Conservation (phyloP, 2,797 vertebrate species). For the Argyrosomus regius region DNA sequence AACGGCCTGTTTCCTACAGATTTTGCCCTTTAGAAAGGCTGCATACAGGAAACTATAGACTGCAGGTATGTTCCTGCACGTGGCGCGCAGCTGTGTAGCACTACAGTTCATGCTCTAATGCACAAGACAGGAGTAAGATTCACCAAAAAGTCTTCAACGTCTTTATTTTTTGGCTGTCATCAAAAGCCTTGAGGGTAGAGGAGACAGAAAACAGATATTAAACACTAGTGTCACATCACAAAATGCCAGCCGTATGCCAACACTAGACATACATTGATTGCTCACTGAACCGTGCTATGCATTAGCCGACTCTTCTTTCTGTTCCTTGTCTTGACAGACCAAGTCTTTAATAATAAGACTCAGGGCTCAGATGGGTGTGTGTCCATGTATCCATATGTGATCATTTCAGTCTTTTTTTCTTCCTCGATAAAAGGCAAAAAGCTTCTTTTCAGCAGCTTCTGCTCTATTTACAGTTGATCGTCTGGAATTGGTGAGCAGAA, state of each 20-base stretch:
- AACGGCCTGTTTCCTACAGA: constrained; percentile 55
- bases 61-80: constrained; percentile 17
- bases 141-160: constrained; percentile 33
- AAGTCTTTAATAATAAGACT: constrained; percentile 13
- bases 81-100: neutral
- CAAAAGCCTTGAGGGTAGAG: constrained; percentile 25
- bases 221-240: constrained; percentile 43
- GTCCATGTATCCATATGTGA: constrained; percentile 23
- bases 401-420: constrained; percentile 19
- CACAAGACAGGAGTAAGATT: constrained; percentile 13
- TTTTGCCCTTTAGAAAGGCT: constrained; percentile 63
- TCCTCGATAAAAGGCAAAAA: constrained; percentile 57
- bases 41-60: constrained; percentile 19
- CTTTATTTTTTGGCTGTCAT: constrained; percentile 38
- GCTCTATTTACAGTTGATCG: constrained; percentile 60
- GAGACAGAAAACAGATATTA: constrained; percentile 38
- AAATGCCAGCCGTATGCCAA: constrained; percentile 71
- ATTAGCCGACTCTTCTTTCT: constrained; percentile 36
- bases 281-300: constrained; percentile 45
- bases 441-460: constrained; percentile 49
- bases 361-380: constrained; percentile 16
- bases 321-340: constrained; percentile 1
- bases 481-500: constrained; percentile 44
- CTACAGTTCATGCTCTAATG: neutral
- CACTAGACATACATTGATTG: constrained; percentile 37